Percentiles rank a stretch among this genome's conserved stretches.
phyloP scores from a whole-genome alignment of 2,797 vertebrate species.

The Microchirus variegatus region DNA sequence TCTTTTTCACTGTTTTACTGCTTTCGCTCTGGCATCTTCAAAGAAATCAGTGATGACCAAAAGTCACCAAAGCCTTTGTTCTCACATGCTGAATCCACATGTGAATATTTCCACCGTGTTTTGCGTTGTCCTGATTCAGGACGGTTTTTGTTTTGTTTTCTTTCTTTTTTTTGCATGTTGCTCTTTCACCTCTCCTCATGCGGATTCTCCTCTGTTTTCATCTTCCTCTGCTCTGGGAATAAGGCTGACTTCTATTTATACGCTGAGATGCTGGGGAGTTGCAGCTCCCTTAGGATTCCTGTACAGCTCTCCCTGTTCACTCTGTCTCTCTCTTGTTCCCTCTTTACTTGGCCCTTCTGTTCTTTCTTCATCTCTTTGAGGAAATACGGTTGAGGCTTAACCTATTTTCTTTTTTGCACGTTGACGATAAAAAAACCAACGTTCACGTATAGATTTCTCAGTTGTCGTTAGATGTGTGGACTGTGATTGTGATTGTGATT shows the following conservation, averaged over 20 bases:
- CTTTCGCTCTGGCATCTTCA: not conserved
- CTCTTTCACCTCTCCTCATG: slow-evolving; percentile 43
- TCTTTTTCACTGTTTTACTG: not conserved
- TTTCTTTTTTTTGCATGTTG: slow-evolving; percentile 14
- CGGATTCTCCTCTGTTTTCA: slow-evolving; percentile 65
- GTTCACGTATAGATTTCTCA: slow-evolving; percentile 26
- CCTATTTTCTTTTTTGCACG: slow-evolving; percentile 46
- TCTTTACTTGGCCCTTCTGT: slow-evolving; percentile 4
- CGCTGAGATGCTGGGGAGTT: slow-evolving; percentile 77
- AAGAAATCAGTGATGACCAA: not conserved
- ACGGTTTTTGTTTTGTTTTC: slow-evolving; percentile 30
- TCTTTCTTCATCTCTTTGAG: slow-evolving; percentile 43
- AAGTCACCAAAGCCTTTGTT: slow-evolving; percentile 8
- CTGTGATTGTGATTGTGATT: slow-evolving; percentile 46
- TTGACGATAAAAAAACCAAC: slow-evolving; percentile 48
- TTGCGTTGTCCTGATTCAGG: slow-evolving; percentile 58
- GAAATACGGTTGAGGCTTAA: slow-evolving; percentile 47
- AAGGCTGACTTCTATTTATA: slow-evolving; percentile 80
- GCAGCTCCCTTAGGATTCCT: slow-evolving; percentile 71
- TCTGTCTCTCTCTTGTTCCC: slow-evolving; percentile 12
- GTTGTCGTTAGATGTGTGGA: slow-evolving; percentile 22
- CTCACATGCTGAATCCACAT: slow-evolving; percentile 31
- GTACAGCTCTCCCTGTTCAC: slow-evolving; percentile 60
- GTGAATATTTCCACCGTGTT: slow-evolving; percentile 32
- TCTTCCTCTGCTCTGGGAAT: slow-evolving; percentile 71